These are phyloP conservation scores for Odiellus spinosus DNA, from an alignment of 2,888 invertebrate genomes.

Conservation along the genomic window DNA sequence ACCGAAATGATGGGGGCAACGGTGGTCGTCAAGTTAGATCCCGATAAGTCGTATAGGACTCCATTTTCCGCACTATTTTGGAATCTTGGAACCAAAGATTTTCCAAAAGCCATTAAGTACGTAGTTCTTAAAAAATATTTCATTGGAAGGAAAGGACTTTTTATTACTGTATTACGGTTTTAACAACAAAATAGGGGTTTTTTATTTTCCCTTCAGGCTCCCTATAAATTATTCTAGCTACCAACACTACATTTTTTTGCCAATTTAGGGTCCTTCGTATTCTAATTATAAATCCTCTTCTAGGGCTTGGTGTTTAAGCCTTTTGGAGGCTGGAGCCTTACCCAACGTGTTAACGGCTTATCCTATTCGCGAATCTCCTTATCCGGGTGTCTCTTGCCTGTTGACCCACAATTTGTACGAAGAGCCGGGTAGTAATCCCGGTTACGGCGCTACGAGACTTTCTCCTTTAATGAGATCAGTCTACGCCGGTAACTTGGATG, in stretches of 20 bases:
- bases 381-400: slow-evolving; percentile 15
- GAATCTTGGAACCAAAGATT: slow-evolving; percentile 19
- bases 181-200: too few species aligned
- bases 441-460: slow-evolving; percentile 17
- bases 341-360: slow-evolving; percentile 26
- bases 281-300: background rate
- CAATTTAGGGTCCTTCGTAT: background rate
- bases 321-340: slow-evolving; percentile 23
- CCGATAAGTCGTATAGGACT: slow-evolving; percentile 30
- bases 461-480: slow-evolving; percentile 31
- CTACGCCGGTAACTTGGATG: slow-evolving; percentile 25
- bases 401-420: slow-evolving; percentile 6
- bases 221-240: background rate
- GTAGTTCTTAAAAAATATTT: background rate
- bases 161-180: background rate
- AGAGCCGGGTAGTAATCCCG: slow-evolving; percentile 1
- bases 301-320: slow-evolving; percentile 16
- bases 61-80: slow-evolving; percentile 32
- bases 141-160: too few species aligned
- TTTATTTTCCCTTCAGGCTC: too few species aligned
- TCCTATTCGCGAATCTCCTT: slow-evolving; percentile 19
- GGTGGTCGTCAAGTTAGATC: slow-evolving; percentile 12
- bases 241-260: background rate
- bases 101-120: slow-evolving; percentile 16
- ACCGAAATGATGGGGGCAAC: slow-evolving; percentile 21